Conservation (phyloP, 2,113 vertebrate species). For the Nerophis lumbriciformis region DNA sequence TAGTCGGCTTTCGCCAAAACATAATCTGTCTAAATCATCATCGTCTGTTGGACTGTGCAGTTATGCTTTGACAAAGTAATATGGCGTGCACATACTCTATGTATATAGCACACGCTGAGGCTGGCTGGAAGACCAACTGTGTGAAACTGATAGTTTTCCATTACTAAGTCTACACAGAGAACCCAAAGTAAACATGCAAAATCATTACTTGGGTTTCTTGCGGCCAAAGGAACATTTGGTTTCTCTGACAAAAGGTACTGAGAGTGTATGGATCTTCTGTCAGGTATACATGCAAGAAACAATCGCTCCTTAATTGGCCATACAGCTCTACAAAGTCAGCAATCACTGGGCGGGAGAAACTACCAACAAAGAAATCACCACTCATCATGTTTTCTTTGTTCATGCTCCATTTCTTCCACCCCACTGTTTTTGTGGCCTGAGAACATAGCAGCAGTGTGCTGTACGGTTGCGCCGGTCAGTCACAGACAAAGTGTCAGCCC, state of each 20-base stretch:
- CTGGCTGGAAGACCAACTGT: slow-evolving; percentile 26
- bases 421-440: slow-evolving; percentile 61
- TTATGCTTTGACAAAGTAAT: slow-evolving; percentile 42
- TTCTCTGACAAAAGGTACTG: slow-evolving; percentile 30
- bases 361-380: slow-evolving; percentile 57
- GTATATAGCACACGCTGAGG: slow-evolving; percentile 38
- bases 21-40: slow-evolving; percentile 31
- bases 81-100: slow-evolving; percentile 21
- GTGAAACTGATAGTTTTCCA: slow-evolving; percentile 40
- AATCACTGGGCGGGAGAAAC: slow-evolving; percentile 67
- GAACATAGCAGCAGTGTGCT: slow-evolving; percentile 51
- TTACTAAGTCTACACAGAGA: slow-evolving; percentile 34
- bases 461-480: slow-evolving; percentile 52
- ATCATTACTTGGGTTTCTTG: slow-evolving; percentile 51
- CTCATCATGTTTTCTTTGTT: slow-evolving; percentile 49
- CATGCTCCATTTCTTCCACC: slow-evolving; percentile 43
- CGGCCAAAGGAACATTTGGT: slow-evolving; percentile 57
- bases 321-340: slow-evolving; percentile 58
- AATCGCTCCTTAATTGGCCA: slow-evolving; percentile 65
- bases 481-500: slow-evolving; percentile 64
- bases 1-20: slow-evolving; percentile 33
- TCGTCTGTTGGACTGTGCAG: slow-evolving; percentile 28
- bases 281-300: slow-evolving; percentile 63
- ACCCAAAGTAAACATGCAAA: slow-evolving; percentile 61
- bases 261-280: slow-evolving; percentile 44